Percentiles rank a stretch among this genome's conserved stretches.
Evolutionary conservation across 2,888 invertebrate genomes (phyloP).

Genomic region (Acanthosoma haemorrhoidale): DNA sequence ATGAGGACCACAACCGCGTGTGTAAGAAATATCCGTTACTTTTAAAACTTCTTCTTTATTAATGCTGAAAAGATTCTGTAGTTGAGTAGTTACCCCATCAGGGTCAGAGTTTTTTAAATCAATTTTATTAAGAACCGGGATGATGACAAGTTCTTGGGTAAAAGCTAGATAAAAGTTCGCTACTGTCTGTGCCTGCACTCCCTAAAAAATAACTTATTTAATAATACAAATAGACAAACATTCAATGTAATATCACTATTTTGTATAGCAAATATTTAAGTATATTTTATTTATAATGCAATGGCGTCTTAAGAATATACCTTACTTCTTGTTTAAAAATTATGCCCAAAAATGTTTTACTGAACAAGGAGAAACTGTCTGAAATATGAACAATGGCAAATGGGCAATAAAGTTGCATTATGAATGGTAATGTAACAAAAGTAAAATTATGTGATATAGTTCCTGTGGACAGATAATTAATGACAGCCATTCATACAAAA

Average conservation of each 20-base stretch:
- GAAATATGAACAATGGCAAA: too few species aligned
- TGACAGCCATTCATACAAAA: too few species aligned
- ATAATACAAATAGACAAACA: not conserved
- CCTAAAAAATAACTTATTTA: slow-evolving; percentile 44
- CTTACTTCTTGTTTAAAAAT: too few species aligned
- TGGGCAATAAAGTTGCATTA: too few species aligned
- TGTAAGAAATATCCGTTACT: slow-evolving; percentile 48
- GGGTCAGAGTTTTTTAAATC: slow-evolving; percentile 89
- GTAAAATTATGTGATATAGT: too few species aligned
- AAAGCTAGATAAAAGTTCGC: slow-evolving; percentile 92
- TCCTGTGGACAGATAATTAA: too few species aligned
- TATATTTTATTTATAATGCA: too few species aligned
- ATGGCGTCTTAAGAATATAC: too few species aligned
- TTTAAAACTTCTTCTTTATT: slow-evolving; percentile 64
- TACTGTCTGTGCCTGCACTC: slow-evolving; percentile 94
- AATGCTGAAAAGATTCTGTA: slow-evolving; percentile 77
- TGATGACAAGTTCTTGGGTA: slow-evolving; percentile 69
- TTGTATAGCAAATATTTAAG: too few species aligned
- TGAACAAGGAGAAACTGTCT: too few species aligned
- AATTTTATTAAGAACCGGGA: slow-evolving; percentile 95
- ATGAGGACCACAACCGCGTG: not conserved
- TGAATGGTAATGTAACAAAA: too few species aligned
- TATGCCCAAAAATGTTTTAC: too few species aligned
- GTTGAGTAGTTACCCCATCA: slow-evolving; percentile 70
- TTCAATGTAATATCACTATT: not conserved